Base-by-base conservation (phyloP, 2,888 invertebrate species). In the Polymixis lichenea region DNA sequence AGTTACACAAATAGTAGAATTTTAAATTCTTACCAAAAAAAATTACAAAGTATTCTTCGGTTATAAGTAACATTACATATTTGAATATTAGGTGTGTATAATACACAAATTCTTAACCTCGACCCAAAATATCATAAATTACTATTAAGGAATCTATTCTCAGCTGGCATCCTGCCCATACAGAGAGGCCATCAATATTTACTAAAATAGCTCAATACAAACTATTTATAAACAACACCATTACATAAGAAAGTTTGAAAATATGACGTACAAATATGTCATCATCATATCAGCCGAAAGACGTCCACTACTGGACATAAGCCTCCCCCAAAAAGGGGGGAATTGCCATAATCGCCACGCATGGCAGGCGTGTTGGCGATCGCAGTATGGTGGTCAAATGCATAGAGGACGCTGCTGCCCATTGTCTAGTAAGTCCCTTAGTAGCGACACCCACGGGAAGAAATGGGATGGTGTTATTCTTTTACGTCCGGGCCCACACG, bases 141-240 rank as follows among this genome's bases (percentile, higher is more conserved):
- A 70, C 75, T 80, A 84, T 80, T 74, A 80, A 32, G 80, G 84
- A 60, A 66, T 74, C 65, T 84, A 84, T 74, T 74, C n/a, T 25
- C 25, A 84, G 61, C 84, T 82, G 84, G 81, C 81, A 84, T 28
- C 25, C 55, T 84, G 84, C 84, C 81, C 75, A 80, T 66, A 60
- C 11, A 58, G 38, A 79, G 65, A 67, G 68, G 75, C 69, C 81
- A 67, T 84, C 81, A 49, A 70, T 82, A 80, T 70, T 80, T 22
- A 80, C 84, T 67, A 60, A 70, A 80, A 80, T 84, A 84, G 80
- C 74, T 61, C 28, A 28, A 55, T 67, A 46, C 43, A 68, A 84
- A 80, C 66, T 66, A 79, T 68, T 46, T 60, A 58, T 62, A 68
- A 69, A 81, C 79, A 77, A 65, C 38, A 1, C 1, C 15, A n/a